phyloP scores from a whole-genome alignment of 2,888 invertebrate genomes.

The Drosophila fungiperda region DNA sequence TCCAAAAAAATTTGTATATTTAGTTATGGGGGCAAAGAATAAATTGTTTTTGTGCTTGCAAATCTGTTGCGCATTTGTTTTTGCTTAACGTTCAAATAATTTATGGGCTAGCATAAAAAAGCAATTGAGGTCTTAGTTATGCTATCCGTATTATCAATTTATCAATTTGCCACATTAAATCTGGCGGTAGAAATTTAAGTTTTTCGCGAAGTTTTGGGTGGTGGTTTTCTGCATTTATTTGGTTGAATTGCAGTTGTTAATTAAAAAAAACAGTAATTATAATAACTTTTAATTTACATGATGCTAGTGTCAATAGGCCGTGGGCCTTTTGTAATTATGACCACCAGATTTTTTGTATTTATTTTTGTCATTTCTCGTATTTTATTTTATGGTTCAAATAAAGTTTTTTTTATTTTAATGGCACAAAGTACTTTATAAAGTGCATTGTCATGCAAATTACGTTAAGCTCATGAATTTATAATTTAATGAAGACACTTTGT shows the following conservation, averaged over 20 bases:
- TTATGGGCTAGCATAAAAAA: constrained; percentile 64
- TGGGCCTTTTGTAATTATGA: constrained; percentile 68
- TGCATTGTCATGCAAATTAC: constrained; percentile 80
- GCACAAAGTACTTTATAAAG: constrained; percentile 72
- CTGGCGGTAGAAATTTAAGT: constrained; percentile 20
- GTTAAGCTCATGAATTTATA: constrained; percentile 77
- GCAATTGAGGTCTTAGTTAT: constrained; percentile 54
- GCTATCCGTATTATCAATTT: constrained; percentile 55
- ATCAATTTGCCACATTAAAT: constrained; percentile 73
- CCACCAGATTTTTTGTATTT: constrained; percentile 30
- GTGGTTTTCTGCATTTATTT: constrained; percentile 20
- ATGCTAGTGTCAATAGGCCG: constrained; percentile 72
- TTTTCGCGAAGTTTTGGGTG: not conserved
- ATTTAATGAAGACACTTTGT: constrained; percentile 81
- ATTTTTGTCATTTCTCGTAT: constrained; percentile 21
- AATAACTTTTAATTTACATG: constrained; percentile 75
- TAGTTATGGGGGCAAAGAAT: constrained; percentile 42
- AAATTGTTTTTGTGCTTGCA: constrained; percentile 52
- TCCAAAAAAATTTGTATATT: constrained; percentile 24
- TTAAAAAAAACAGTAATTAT: constrained; percentile 45
- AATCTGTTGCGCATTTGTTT: constrained; percentile 74
- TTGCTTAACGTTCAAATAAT: constrained; percentile 66
- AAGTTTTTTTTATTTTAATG: constrained; percentile 54
- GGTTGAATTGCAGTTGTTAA: constrained; percentile 30
- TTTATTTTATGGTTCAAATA: constrained; percentile 18